phyloP scores from a whole-genome alignment of 2,113 vertebrate genomes.

The Megaceryle maxima region DNA sequence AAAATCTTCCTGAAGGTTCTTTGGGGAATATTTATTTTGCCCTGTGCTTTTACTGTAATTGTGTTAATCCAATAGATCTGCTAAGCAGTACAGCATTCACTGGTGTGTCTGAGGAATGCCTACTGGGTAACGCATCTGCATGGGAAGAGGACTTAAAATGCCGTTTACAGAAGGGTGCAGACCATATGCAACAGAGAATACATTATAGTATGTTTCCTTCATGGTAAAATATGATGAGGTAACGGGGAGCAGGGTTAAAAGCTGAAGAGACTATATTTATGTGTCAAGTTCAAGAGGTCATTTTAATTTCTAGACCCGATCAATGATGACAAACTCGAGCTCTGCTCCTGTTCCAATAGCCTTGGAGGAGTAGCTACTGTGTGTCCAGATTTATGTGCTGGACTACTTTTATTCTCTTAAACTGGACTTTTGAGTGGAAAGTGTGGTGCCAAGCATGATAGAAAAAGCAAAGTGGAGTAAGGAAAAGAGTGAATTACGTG shows the following conservation, averaged over 20 bases:
- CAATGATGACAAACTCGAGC: conserved; percentile 16
- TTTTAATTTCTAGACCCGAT: background rate
- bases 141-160: conserved; percentile 55
- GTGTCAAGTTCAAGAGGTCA: conserved; percentile 24
- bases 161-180: conserved; percentile 49
- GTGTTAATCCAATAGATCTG: conserved; percentile 55
- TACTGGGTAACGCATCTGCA: conserved; percentile 21
- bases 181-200: conserved; percentile 55
- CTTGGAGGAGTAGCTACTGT: background rate
- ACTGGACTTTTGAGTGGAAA: background rate
- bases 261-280: conserved; percentile 49
- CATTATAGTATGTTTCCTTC: conserved; percentile 54
- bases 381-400: background rate
- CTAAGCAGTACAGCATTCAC: conserved; percentile 46
- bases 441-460: background rate
- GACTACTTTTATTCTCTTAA: background rate
- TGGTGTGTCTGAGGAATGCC: conserved; percentile 28
- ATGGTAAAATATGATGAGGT: conserved; percentile 57
- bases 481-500: background rate
- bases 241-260: conserved; percentile 59
- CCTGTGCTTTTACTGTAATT: background rate
- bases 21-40: conserved; percentile 43
- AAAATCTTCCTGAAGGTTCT: conserved; percentile 40
- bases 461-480: background rate
- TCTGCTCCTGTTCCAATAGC: background rate